These are phyloP conservation scores for Lysiphlebus fabarum DNA, from an alignment of 1,140 invertebrate species.

Conservation along the genomic window DNA sequence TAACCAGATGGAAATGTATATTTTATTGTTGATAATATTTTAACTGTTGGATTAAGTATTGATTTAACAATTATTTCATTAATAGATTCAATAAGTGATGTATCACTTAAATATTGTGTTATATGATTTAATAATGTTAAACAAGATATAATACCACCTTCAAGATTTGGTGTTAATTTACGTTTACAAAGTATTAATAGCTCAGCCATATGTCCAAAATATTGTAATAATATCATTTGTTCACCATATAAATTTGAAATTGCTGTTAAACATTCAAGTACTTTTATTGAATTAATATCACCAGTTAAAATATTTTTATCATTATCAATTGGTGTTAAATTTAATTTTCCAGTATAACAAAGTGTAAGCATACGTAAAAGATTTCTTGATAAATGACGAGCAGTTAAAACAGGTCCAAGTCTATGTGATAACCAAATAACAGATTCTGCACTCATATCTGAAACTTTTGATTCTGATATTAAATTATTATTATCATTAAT, in stretches of 20 bases:
- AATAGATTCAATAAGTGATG: constrained; percentile 81
- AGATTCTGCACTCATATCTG: constrained; percentile 87
- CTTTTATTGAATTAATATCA: constrained; percentile 77
- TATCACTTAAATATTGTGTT: constrained; percentile 78
- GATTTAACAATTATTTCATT: constrained; percentile 72
- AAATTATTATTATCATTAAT: constrained; percentile 21
- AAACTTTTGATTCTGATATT: constrained; percentile 65
- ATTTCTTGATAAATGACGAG: constrained; percentile 86
- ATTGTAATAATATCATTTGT: constrained; percentile 90
- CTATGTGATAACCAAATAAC: constrained; percentile 89
- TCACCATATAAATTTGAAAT: constrained; percentile 89
- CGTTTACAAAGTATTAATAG: constrained; percentile 71
- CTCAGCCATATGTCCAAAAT: constrained; percentile 89
- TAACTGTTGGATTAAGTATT: constrained; percentile 74
- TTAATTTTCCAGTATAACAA: constrained; percentile 87
- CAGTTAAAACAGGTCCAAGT: constrained; percentile 91
- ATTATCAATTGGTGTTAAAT: constrained; percentile 56
- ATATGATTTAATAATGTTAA: constrained; percentile 77
- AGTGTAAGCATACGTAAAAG: constrained; percentile 88
- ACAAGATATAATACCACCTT: constrained; percentile 85
- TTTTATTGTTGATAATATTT: constrained; percentile 69
- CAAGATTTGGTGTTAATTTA: constrained; percentile 76
- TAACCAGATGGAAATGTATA: constrained; percentile 77
- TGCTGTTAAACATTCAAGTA: constrained; percentile 82
- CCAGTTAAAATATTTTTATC: constrained; percentile 65